Base-by-base conservation (phyloP, 1,140 invertebrate genomes). In the Brachionus manjavacas region DNA sequence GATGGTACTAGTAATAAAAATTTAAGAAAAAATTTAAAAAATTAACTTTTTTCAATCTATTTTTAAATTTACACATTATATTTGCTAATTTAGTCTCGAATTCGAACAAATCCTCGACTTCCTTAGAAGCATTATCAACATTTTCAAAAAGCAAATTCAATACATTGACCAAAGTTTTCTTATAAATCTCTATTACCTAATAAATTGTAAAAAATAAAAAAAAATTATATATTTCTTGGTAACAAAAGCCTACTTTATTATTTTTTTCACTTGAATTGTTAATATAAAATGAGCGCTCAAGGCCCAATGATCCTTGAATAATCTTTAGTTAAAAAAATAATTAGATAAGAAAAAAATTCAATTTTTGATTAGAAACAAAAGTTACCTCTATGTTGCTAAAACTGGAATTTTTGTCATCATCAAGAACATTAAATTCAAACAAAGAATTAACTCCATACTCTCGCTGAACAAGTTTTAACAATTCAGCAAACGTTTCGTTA, bases 331-430 rank as follows among this genome's bases (percentile, higher is more conserved):
- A 35, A 14, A 76, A 35, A 76, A 23, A 55, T 49, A 41, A 16
- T 49, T 16, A 52, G 6, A 52, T 4, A 52, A 14, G 16, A 49
- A 52, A 52, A 52, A 3, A 52, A 16, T 35, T 35, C 7, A 14
- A 46, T 46, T 46, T 46, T 46, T 68, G 23, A 35, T 35, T 35
- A 31, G 4, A 64, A 23, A 16, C 25, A 64, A 64, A n/a, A 20
- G 12, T 55, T 11, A 94, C 94, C 89, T 94, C 93, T 86, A 98
- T 93, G 78, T 97, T 93, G 87, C 97, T 93, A 83, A 92, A 92
- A 0, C 93, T 93, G 0, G 95, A 97, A 89, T 98, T 96, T 86
- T 93, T 92, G 87, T 97, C 95, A 88, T 98, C 95, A 88, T 96
- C 95, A 4, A 93, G 94, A 0, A 98, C 95, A 16, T 92, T 93